Evolutionary conservation across 2,797 vertebrate genomes (phyloP).

Genomic region (Borostomias antarcticus): DNA sequence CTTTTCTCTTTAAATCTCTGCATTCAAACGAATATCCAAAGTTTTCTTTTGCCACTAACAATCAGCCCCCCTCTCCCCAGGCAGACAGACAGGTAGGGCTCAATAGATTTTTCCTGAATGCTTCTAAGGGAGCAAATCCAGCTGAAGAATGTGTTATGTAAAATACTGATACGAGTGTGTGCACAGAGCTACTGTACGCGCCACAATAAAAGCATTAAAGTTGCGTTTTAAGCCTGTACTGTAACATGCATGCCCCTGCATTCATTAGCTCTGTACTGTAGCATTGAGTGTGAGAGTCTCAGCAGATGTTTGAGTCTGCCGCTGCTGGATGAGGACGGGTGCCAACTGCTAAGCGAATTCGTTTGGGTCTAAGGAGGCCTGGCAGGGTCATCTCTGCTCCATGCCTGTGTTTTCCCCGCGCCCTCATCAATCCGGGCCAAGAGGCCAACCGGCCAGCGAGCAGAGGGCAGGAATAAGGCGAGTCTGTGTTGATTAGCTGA

Average conservation of each 20-base stretch:
- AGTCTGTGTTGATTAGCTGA: background rate
- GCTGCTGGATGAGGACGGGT: constrained; percentile 38
- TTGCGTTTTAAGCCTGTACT: background rate
- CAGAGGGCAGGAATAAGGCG: background rate
- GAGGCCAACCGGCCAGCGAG: constrained; percentile 4
- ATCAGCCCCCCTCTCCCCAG: constrained; percentile 26
- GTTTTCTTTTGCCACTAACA: constrained; percentile 3
- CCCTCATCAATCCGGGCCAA: constrained; percentile 48
- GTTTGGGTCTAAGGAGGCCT: constrained; percentile 40
- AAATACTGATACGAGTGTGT: background rate
- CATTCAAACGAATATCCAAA: background rate
- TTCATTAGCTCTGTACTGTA: no score
- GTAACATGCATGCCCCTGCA: background rate
- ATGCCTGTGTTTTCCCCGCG: constrained; percentile 15
- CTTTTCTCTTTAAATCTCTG: constrained; percentile 23
- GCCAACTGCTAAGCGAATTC: constrained; percentile 50
- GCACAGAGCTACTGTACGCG: background rate
- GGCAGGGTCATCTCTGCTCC: constrained; percentile 40
- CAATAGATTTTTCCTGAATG: constrained; percentile 19
- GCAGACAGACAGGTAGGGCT: constrained; percentile 16
- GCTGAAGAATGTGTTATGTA: constrained; percentile 2
- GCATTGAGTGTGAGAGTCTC: background rate
- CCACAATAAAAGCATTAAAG: background rate
- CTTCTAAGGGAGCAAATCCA: background rate
- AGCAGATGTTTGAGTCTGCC: constrained; percentile 6